Percentiles rank a stretch among this genome's conserved stretches.
Conservation (phyloP, 2,888 invertebrate species). For the Phalera bucephala region DNA sequence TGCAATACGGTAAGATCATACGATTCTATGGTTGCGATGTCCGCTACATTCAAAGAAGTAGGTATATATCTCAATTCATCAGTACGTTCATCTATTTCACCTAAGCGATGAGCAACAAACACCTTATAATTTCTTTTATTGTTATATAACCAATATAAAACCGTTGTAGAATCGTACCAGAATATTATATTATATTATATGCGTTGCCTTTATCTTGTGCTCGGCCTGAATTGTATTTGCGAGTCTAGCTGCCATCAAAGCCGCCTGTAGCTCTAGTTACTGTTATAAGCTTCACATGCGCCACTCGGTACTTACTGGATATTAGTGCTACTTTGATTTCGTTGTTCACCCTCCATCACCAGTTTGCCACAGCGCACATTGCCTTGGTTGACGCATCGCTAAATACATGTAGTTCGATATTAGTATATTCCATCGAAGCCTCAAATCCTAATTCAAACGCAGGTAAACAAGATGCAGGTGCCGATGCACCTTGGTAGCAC, state of each 20-base stretch:
- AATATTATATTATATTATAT: slow-evolving; percentile 3
- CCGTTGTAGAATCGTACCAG: slow-evolving; percentile 26
- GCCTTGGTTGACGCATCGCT: slow-evolving; percentile 2
- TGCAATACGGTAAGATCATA: slow-evolving; percentile 3
- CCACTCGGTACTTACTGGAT: slow-evolving; percentile 4
- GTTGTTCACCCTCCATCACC: slow-evolving; percentile 3
- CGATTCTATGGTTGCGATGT: slow-evolving; percentile 10
- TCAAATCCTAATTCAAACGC: too few species aligned
- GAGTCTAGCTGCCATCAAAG: not conserved
- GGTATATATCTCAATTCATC: slow-evolving; percentile 36
- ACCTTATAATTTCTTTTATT: slow-evolving; percentile 17
- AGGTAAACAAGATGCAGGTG: not conserved
- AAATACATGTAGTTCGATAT: slow-evolving; percentile 1
- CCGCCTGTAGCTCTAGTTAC: slow-evolving; percentile 1
- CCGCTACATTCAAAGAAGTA: slow-evolving; percentile 23
- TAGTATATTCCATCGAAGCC: too few species aligned
- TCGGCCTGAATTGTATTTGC: not conserved
- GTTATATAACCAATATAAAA: slow-evolving; percentile 23
- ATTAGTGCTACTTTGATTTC: slow-evolving; percentile 1
- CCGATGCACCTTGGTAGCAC: too few species aligned
- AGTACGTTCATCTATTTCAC: slow-evolving; percentile 26
- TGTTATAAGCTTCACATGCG: slow-evolving; percentile 2
- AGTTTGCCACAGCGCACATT: slow-evolving; percentile 2
- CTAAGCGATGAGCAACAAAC: slow-evolving; percentile 22
- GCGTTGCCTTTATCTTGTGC: too few species aligned